Percentiles rank a stretch among this genome's conserved stretches.
phyloP scores from a whole-genome alignment of 2,888 invertebrate genomes.

The Periphyllus acericola region DNA sequence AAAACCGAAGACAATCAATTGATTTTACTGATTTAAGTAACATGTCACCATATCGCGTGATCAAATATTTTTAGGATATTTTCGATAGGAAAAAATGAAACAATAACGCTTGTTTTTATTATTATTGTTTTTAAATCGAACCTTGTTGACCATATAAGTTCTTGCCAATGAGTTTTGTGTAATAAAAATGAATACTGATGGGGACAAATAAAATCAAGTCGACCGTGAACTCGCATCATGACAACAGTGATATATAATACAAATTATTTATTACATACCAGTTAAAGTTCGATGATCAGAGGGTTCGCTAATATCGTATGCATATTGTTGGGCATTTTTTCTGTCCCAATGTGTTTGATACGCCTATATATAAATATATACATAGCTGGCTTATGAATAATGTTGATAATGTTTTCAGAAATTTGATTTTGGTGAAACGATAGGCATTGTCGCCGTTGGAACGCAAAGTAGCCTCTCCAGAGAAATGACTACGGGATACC shows the following conservation, averaged over 20 bases:
- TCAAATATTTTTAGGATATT: no score
- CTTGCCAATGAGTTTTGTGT: not conserved
- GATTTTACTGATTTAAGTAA: no score
- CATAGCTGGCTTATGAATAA: not conserved
- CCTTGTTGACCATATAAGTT: no score
- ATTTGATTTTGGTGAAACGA: constrained; percentile 3
- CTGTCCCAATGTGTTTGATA: not conserved
- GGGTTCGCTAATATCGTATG: not conserved
- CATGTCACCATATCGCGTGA: no score
- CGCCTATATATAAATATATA: not conserved
- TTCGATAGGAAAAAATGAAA: no score
- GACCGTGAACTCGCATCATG: not conserved
- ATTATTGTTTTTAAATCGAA: not conserved
- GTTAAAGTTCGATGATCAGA: not conserved
- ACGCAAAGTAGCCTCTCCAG: constrained; percentile 42
- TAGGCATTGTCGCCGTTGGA: not conserved
- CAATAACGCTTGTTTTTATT: not conserved
- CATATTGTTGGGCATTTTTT: not conserved
- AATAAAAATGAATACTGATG: no score
- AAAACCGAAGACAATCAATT: no score
- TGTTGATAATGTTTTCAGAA: constrained; percentile 33
- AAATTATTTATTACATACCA: not conserved
- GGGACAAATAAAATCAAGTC: not conserved
- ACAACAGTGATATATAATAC: no score
- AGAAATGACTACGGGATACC: constrained; percentile 16